Base-by-base conservation (phyloP, 1,140 invertebrate genomes). In the Diorhabda carinulata region DNA sequence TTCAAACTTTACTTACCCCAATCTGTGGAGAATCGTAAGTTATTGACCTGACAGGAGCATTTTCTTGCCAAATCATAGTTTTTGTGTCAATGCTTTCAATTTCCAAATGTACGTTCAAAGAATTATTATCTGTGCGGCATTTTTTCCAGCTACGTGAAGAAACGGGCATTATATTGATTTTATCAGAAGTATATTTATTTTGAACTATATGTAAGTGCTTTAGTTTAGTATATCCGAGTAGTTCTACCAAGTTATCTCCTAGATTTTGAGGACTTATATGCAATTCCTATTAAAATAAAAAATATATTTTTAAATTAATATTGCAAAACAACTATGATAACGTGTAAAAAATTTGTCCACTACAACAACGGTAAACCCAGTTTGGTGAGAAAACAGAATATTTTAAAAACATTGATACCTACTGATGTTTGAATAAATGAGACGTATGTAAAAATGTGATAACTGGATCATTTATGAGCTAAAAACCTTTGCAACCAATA, bases 221-320 rank as follows among this genome's bases (percentile, higher is more conserved):
- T 25, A 95, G 78, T 72, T 84, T 85, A 1, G 87, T 89, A 66
- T 88, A 84, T n/a, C 87, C 85, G 47, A 93, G 75, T 42, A 93
- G 76, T 67, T 89, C 84, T 5, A 95, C 76, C 0, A 92, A 82
- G 78, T 95, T 92, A 70, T 92, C 89, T 61, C 90, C 87, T 9
- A 95, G 80, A 81, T 93, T 94, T 81, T 94, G 92, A 0, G 93
- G 91, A 76, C 91, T 92, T 25, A 94, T 87, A 3, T 88, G 85
- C 52, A 95, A 79, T 61, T 86, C 86, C 84, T 91, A 75, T n/a
- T 85, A 81, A 66, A 66, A 70, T 43, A 64, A 57, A 8, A 5
- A 8, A 66, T 57, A 10, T 66, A 52, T 25, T 25, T 25, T 25
- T 1, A 25, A 25, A 25, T 25, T 25, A 25, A 25, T 25, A 25